Evolutionary conservation across 2,888 invertebrate genomes (phyloP).

Genomic region (Lepidochrysops patricia): DNA sequence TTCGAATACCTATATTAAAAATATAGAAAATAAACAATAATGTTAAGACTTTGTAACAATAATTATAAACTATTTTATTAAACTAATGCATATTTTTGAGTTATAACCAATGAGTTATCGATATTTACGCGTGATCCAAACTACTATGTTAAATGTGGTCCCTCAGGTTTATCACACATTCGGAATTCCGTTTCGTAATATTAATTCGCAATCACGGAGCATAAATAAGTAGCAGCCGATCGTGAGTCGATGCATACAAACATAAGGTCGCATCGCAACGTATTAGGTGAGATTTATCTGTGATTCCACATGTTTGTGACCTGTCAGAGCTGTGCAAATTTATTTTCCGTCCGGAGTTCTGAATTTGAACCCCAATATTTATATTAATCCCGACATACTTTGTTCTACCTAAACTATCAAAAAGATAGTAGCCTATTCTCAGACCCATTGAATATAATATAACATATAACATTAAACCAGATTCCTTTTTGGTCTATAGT

Average conservation of each 20-base stretch:
- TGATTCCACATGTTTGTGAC: neutral
- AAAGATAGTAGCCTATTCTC: too few relatives aligned
- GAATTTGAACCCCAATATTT: neutral
- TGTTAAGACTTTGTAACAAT: too few relatives aligned
- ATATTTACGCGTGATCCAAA: too few relatives aligned
- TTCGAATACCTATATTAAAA: too few relatives aligned
- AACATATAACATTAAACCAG: too few relatives aligned
- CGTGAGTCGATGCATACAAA: too few relatives aligned
- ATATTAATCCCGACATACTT: neutral
- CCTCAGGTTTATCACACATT: neutral
- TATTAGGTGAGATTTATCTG: neutral
- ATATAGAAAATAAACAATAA: too few relatives aligned
- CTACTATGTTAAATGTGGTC: neutral
- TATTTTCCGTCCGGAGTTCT: neutral
- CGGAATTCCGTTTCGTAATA: neutral
- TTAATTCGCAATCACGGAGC: conserved; percentile 2
- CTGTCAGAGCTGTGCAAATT: neutral
- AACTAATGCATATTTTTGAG: too few relatives aligned
- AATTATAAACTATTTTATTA: too few relatives aligned
- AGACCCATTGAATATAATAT: too few relatives aligned
- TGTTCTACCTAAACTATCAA: too few relatives aligned
- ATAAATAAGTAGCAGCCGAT: neutral
- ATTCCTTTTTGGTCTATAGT: too few relatives aligned
- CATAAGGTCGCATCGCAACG: neutral
- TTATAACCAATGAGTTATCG: neutral